Percentiles rank a stretch among this genome's conserved stretches.
Evolutionary conservation across 1,140 invertebrate genomes (phyloP).

Genomic region (Callitettix versicolor): DNA sequence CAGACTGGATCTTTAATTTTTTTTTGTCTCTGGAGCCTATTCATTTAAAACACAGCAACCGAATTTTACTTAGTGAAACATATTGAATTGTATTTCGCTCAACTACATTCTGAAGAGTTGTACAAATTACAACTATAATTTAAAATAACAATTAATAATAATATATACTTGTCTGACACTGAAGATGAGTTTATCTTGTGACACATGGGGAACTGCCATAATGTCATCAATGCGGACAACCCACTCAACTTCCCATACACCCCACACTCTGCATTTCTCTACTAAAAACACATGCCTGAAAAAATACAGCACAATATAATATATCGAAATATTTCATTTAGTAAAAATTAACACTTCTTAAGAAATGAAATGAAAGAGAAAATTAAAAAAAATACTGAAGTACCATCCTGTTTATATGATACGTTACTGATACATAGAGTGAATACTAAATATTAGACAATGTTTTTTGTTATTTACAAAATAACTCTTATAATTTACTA

Average conservation of each 20-base stretch:
- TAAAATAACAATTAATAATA: no score
- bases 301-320: conserved; percentile 23
- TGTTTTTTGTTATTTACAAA: no score
- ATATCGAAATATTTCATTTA: no score
- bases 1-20: no score
- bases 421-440: background rate
- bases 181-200: conserved; percentile 53
- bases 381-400: background rate
- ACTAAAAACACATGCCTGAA: conserved; percentile 61
- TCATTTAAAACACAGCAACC: no score
- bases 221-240: conserved; percentile 60
- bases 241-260: conserved; percentile 69
- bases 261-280: conserved; percentile 57
- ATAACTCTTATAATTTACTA: no score
- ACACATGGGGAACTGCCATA: conserved; percentile 52
- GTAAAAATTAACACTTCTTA: conserved; percentile 29
- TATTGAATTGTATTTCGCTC: no score
- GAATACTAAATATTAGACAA: no score
- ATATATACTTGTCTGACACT: conserved; percentile 55
- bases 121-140: no score
- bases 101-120: no score
- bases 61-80: no score
- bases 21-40: no score
- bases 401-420: background rate
- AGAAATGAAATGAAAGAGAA: background rate